Evolutionary conservation across 2,888 invertebrate species (phyloP).

Genomic region (Micropterix aruncella): DNA sequence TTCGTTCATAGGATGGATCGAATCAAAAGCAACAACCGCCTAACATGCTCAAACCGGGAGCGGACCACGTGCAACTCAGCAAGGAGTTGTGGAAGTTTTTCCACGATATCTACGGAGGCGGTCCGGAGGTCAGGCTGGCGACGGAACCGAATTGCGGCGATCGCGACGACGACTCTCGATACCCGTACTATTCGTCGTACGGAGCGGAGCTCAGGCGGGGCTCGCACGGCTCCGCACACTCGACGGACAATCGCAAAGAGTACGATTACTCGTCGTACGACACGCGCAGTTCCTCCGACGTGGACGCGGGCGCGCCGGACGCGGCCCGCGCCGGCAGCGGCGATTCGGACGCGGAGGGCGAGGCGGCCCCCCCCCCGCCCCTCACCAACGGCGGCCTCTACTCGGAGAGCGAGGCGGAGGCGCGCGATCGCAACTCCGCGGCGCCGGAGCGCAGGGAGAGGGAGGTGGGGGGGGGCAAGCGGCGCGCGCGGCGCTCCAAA

Average conservation of each 20-base stretch:
- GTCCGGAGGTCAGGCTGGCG: conserved; percentile 58
- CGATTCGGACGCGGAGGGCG: conserved; percentile 28
- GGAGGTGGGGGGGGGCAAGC: conserved; percentile 21
- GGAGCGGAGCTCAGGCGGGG: not conserved
- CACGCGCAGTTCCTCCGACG: not conserved
- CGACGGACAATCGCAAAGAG: conserved; percentile 16
- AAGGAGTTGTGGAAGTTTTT: conserved; percentile 82
- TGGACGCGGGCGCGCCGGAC: not conserved
- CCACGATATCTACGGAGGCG: conserved; percentile 74
- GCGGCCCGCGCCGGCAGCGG: conserved; percentile 10
- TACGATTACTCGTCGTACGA: conserved; percentile 22
- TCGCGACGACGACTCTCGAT: conserved; percentile 9
- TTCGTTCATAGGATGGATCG: conserved; percentile 18
- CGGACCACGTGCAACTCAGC: conserved; percentile 65
- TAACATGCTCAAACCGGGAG: conserved; percentile 31
- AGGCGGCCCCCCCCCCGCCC: conserved; percentile 2
- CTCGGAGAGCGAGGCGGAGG: conserved; percentile 26
- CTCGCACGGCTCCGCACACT: not conserved
- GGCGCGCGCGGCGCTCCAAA: conserved; percentile 2
- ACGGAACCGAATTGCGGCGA: conserved; percentile 15
- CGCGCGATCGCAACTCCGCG: conserved; percentile 17
- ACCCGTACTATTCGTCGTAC: not conserved
- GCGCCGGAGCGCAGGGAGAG: conserved; percentile 27
- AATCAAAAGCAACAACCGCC: conserved; percentile 11
- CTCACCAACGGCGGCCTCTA: conserved; percentile 17